Conservation (phyloP, 2,797 vertebrate genomes). For the Tokudaia muenninki region DNA sequence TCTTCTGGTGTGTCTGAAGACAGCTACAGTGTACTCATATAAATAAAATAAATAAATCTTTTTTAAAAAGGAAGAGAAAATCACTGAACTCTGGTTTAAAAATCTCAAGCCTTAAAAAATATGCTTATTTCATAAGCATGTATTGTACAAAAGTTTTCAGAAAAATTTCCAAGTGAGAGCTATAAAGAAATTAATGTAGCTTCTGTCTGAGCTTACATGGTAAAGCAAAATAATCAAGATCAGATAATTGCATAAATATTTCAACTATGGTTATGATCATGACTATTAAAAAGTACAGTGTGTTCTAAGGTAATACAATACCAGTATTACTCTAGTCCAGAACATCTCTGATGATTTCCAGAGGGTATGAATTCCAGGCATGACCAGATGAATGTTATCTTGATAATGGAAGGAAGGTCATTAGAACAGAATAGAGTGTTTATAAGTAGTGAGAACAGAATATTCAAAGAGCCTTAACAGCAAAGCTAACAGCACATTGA, state of each 20-base stretch:
- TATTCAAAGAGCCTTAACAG: background rate
- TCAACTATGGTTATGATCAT: conserved; percentile 20
- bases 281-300: background rate
- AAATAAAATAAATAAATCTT: too few species aligned
- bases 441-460: background rate
- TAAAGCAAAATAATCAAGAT: background rate
- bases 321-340: background rate
- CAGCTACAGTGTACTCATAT: too few species aligned
- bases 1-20: too few species aligned
- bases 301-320: background rate
- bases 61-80: conserved; percentile 5
- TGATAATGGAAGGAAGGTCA: background rate
- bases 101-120: conserved; percentile 4
- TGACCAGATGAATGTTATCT: background rate
- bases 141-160: background rate
- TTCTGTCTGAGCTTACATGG: background rate
- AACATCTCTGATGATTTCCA: conserved; percentile 14
- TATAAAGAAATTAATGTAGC: background rate
- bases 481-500: background rate
- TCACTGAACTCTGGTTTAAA: background rate
- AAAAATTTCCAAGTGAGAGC: background rate
- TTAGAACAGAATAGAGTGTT: background rate
- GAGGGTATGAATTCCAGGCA: background rate
- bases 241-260: conserved; percentile 48
- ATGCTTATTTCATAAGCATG: background rate